Evolutionary conservation across 2,888 invertebrate genomes (phyloP).

Genomic region (Campopleginae sp.): DNA sequence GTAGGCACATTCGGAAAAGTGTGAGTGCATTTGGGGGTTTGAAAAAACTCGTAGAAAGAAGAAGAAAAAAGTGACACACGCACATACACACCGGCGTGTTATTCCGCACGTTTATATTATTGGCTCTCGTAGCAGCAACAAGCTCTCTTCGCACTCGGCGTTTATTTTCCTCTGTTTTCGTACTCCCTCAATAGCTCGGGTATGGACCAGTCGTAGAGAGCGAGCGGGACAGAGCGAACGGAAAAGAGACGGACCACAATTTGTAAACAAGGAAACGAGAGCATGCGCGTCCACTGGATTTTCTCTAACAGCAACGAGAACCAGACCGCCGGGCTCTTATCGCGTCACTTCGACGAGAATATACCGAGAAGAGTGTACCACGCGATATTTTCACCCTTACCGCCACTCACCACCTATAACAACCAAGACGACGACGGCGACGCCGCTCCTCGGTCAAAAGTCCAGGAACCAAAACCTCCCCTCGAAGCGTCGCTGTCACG

Average conservation of each 20-base stretch:
- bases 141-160: slow-evolving; percentile 40
- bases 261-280: slow-evolving; percentile 72
- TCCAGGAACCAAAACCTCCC: slow-evolving; percentile 60
- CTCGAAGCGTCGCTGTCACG: slow-evolving; percentile 62
- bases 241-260: slow-evolving; percentile 47
- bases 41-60: not conserved
- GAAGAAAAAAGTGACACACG: not conserved
- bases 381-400: slow-evolving; percentile 44
- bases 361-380: slow-evolving; percentile 31
- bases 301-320: slow-evolving; percentile 24
- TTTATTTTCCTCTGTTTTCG: slow-evolving; percentile 32
- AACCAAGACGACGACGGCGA: slow-evolving; percentile 49
- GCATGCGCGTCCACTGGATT: slow-evolving; percentile 70
- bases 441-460: slow-evolving; percentile 65
- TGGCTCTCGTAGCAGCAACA: slow-evolving; percentile 31
- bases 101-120: slow-evolving; percentile 10
- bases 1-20: slow-evolving; percentile 13
- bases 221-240: slow-evolving; percentile 30
- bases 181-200: slow-evolving; percentile 16
- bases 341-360: slow-evolving; percentile 46
- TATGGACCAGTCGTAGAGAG: slow-evolving; percentile 27
- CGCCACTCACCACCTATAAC: slow-evolving; percentile 36
- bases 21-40: slow-evolving; percentile 6
- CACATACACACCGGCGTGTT: slow-evolving; percentile 18
- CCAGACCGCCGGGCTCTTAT: slow-evolving; percentile 25